Evolutionary conservation across 2,888 invertebrate species (phyloP).

Genomic region (Lamellibrachia columna): DNA sequence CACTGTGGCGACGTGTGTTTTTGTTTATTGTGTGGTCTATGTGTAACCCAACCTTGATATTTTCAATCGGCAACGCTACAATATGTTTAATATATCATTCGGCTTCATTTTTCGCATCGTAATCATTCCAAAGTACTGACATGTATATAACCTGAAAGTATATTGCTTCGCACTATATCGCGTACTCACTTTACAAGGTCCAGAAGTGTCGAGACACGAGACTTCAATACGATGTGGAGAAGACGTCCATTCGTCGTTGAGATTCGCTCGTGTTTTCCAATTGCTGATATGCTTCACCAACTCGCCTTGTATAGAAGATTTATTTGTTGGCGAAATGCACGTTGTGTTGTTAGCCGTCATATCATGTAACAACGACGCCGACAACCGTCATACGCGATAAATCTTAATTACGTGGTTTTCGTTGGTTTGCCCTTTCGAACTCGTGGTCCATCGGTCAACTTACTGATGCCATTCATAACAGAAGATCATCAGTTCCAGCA

Average conservation of each 20-base stretch:
- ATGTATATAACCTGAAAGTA: not conserved
- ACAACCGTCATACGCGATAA: not conserved
- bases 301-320: conserved; percentile 11
- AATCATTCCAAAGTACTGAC: not conserved
- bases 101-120: not conserved
- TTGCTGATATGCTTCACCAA: not conserved
- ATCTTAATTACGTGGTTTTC: not conserved
- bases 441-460: not conserved
- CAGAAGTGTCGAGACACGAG: not conserved
- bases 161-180: not conserved
- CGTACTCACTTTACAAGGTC: not conserved
- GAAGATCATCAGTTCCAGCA: not conserved
- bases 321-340: not conserved
- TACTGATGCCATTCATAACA: not conserved
- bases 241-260: not conserved
- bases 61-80: not conserved
- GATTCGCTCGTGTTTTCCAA: not conserved
- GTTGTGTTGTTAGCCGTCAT: not conserved
- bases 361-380: not conserved
- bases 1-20: too few relatives aligned
- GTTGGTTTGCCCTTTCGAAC: not conserved
- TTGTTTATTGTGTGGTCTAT: not conserved
- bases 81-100: not conserved
- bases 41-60: not conserved
- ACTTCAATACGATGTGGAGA: not conserved